phyloP scores from a whole-genome alignment of 1,140 invertebrate genomes.

The Camponotus vicinus region DNA sequence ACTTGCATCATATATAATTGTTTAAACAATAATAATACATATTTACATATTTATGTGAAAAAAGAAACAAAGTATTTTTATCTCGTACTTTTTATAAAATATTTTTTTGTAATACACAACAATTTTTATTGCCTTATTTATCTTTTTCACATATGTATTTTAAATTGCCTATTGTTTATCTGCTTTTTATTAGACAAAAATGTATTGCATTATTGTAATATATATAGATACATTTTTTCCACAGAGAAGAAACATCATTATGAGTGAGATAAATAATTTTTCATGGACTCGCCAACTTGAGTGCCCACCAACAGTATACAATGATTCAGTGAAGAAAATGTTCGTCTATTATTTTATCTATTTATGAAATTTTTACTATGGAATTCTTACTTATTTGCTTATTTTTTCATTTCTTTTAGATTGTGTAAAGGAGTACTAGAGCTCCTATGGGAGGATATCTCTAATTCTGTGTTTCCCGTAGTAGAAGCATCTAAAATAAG shows the following conservation, averaged over 20 bases:
- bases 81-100: not conserved
- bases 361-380: not conserved
- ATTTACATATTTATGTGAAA: not conserved
- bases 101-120: not conserved
- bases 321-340: conserved; percentile 56
- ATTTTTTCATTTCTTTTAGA: conserved; percentile 64
- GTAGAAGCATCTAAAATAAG: conserved; percentile 75
- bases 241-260: not conserved
- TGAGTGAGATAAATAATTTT: conserved; percentile 59
- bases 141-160: not conserved
- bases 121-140: not conserved
- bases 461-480: conserved; percentile 67
- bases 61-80: not conserved
- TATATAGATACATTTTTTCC: not conserved
- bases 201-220: not conserved
- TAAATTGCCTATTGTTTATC: not conserved
- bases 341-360: conserved; percentile 42
- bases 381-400: not conserved
- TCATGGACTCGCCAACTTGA: conserved; percentile 51
- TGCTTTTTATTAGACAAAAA: not conserved
- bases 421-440: conserved; percentile 77
- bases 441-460: conserved; percentile 80
- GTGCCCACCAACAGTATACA: conserved; percentile 61
- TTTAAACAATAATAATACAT: not conserved
- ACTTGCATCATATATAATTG: not conserved